Base-by-base conservation (phyloP, 2,888 invertebrate species). In the Gymnosoma rotundatum region DNA sequence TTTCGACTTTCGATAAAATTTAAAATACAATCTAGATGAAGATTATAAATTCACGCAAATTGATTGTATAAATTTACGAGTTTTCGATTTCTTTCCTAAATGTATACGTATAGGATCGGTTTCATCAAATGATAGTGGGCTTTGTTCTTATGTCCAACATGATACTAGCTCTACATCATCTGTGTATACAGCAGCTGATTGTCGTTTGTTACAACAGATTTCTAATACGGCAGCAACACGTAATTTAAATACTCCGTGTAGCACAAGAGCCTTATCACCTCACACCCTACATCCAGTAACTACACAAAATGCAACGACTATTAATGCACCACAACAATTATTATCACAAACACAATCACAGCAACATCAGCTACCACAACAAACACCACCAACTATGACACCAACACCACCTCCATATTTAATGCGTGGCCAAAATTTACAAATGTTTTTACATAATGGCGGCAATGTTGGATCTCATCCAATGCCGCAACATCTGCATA, bases 81-180 rank as follows among this genome's bases (percentile, higher is more conserved):
- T 75, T 52, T 61, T 83, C 80, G 69, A 75, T 61, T 79, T 78
- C 61, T 32, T 79, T 58, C 64, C 69, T 21, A 69, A 83, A 83
- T 80, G 66, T 69, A 20, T 76, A 60, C 76, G 63, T 79, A 60
- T 72, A 87, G 87, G 87, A 92, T 97, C 98, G 88, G 96, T 97
- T 90, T 97, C 97, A 88, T 98, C 98, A 89, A 97, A 97, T 93
- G 98, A 97, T 93, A 97, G 97, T 90, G 97, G 97, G 89, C 97
- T 97, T 93, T 96, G 96, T 89, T 96, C 96, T 78, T 95, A 95
- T 91, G 93, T 94, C 88, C 95, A 94, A 75, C 90, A 86, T 73
- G 86, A 87, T 78, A 86, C 83, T 20, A 87, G 83, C 83, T 82
- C 83, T 78, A 89, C 84, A 66, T 81, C 84, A 9, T 84, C 89